Evolutionary conservation across 1,140 invertebrate genomes (phyloP), one percentile per base, ranked within the genome.

Genomic region (Neuroterus valhalla): DNA sequence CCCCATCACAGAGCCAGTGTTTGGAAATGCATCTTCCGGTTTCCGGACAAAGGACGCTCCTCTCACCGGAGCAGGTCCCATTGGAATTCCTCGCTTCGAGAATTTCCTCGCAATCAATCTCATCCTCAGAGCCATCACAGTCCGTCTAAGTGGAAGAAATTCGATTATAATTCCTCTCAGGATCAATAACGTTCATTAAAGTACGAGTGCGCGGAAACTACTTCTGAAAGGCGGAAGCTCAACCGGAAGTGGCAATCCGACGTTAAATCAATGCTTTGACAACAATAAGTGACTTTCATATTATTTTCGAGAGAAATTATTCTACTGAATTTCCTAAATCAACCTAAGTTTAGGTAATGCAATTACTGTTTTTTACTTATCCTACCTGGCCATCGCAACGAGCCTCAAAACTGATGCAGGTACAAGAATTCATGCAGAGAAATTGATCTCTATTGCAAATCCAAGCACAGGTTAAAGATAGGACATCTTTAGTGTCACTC

Each of bases 1-100:
- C 92, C 0, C 93, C 93, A 83, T 95, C 95, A 86, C 96, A 97
- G 1, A 94, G 88, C 94, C 94, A 96, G 2, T 94, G 91, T 71
- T 93, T 91, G 15, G 92, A 92, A 73, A 97, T 96, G 86, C 96
- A 97, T 44, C 92, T 92, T 69, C 91, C 92, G 11, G 94, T 94
- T 66, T 89, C 90, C 0, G 94, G 94, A 84, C 95, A 96, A 44
- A 93, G 89, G 1, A 94, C 91, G 66, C 92, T 91, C 70, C 93
- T 91, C 1, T 92, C 91, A 70, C 93, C 91, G 48, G 91, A 92
- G 42, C 91, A 91, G 14, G 91, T 90, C 6, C 89, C 89, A 72
- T 92, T 91, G 67, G 85, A 85, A 38, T 86, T 83, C 83, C 86
- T 78, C 66, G 83, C 82, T 52, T 88, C 88, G n/a, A 87, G 78